Evolutionary conservation across 2,113 vertebrate genomes (phyloP), one percentile per base, ranked within the genome.

Genomic region (Phoenicopterus ruber): DNA sequence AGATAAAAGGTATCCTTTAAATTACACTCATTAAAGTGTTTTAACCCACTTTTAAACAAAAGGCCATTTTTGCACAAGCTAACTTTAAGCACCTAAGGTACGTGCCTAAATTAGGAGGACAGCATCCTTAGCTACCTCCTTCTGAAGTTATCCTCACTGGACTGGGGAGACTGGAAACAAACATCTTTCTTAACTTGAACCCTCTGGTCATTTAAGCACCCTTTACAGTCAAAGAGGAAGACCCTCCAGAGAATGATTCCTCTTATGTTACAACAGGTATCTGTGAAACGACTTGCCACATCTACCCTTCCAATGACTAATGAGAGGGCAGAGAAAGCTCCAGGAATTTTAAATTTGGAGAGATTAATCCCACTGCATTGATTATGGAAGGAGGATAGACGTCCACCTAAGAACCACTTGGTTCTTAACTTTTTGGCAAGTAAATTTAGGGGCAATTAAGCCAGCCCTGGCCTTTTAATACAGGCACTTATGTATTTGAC

Each of bases 11-110:
- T 91, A 62, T 66, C 13, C 36, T 88, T 81, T 73, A 42, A 52
- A 42, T 17, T 46, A 47, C 17, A 66, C 26, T 87, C 29, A 50
- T 72, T 55, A 55, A 69, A 61, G 42, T 59, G 17, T 21, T 81
- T 96, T 90, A 92, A 88, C 44, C 54, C 54, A 94, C 62, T 82
- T 93, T 79, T 65, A 52, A 82, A 79, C 24, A 88, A 72, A 50
- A 94, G 6, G 13, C 25, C 69, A 32, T 7, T 82, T 83, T 90
- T 70, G 21, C 25, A 86, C 31, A 81, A 44, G 10, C 14, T 52
- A 28, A 12, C 28, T 76, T 63, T 9, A 54, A 44, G 40, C 17
- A 83, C 69, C 62, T 46, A 42, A 63, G 13, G n/a, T 44, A 50
- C 2, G 2, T 50, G 57, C 20, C 36, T 77, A 28, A 59, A 73